Percentiles rank a stretch among this genome's conserved stretches.
These are phyloP conservation scores for Hemiprocne comata DNA, from an alignment of 2,113 vertebrate genomes.

Conservation along the genomic window DNA sequence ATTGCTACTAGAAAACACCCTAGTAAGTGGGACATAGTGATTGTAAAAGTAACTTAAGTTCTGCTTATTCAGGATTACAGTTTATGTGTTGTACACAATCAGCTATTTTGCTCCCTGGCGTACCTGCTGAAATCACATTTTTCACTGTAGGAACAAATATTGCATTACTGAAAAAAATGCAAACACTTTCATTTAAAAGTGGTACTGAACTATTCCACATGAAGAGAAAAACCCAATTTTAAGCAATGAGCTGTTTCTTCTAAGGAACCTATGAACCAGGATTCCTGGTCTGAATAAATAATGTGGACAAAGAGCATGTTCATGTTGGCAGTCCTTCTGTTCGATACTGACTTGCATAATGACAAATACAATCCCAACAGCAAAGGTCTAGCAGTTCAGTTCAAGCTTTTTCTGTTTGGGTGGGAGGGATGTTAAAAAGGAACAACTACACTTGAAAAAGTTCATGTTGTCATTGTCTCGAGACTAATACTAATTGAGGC, in stretches of 20 bases:
- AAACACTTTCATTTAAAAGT: neutral
- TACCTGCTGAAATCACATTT: neutral
- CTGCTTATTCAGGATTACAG: neutral
- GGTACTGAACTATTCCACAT: neutral
- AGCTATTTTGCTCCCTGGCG: neutral
- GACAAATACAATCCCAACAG: neutral
- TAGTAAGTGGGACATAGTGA: neutral
- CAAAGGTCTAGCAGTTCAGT: neutral
- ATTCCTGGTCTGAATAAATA: neutral
- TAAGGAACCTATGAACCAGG: slow-evolving; percentile 16
- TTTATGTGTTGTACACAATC: neutral
- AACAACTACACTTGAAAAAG: slow-evolving; percentile 31
- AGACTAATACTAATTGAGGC: neutral
- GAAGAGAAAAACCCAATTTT: neutral
- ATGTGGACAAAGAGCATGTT: neutral
- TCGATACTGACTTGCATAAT: neutral
- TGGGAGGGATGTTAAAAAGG: neutral
- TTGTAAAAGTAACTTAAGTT: neutral
- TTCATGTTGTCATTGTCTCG: neutral
- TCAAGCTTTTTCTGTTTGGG: neutral
- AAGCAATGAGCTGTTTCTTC: neutral
- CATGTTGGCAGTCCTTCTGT: neutral
- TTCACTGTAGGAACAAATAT: slow-evolving; percentile 14
- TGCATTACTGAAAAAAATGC: neutral
- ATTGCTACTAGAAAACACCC: neutral